Evolutionary conservation across 2,113 vertebrate genomes (phyloP).

Genomic region (Podarcis raffonei): DNA sequence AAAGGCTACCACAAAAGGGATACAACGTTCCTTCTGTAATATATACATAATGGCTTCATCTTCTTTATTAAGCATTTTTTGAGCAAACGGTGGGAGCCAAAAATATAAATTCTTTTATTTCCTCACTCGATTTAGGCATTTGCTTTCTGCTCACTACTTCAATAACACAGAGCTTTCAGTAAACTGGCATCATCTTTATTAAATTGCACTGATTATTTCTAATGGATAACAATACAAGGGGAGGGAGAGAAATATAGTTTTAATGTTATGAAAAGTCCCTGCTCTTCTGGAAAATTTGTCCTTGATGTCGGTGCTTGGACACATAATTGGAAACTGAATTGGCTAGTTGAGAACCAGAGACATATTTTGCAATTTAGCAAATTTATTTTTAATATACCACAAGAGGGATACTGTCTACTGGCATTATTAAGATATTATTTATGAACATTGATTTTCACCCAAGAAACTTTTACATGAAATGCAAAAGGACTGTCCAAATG

Average conservation of each 20-base stretch:
- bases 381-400: constrained; percentile 15
- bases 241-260: background rate
- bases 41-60: background rate
- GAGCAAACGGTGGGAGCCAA: accelerated
- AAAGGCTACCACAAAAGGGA: background rate
- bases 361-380: constrained; percentile 11
- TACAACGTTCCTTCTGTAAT: background rate
- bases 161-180: background rate
- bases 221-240: background rate
- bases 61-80: background rate
- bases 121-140: background rate
- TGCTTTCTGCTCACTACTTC: background rate
- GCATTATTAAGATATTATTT: background rate
- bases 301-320: background rate
- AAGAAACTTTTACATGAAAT: background rate
- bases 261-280: background rate
- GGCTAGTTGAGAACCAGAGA: constrained; percentile 21
- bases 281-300: constrained; percentile 13
- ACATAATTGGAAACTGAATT: constrained; percentile 14
- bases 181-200: background rate
- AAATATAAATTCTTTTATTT: background rate
- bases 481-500: background rate
- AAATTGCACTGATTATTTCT: background rate
- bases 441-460: background rate
- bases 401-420: background rate